Percentiles rank a stretch among this genome's conserved stretches.
Evolutionary conservation across 2,113 vertebrate species (phyloP).

Genomic region (Eolophus roseicapilla): DNA sequence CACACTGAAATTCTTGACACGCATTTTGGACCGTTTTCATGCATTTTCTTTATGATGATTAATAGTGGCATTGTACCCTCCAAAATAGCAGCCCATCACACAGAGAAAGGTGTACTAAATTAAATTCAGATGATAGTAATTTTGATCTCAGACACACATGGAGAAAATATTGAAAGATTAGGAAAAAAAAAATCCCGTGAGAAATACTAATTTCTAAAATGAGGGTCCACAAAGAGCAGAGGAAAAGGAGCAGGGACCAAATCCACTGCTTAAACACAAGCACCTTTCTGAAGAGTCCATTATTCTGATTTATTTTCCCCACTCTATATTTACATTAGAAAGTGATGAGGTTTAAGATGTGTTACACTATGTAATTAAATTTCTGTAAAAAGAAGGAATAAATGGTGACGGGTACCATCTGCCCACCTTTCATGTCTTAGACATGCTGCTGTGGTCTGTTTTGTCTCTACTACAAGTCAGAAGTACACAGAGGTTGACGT

Average conservation of each 20-base stretch:
- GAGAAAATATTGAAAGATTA: background rate
- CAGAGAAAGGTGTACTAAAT: background rate
- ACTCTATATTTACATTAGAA: background rate
- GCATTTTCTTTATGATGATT: conserved; percentile 45
- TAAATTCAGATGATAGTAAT: background rate
- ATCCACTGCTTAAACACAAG: background rate
- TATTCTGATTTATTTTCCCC: background rate
- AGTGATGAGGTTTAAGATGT: background rate
- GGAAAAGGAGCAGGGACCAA: background rate
- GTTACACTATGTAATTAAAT: background rate
- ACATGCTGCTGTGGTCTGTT: background rate
- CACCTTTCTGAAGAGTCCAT: background rate
- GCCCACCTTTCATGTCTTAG: background rate
- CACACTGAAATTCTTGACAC: conserved; percentile 22
- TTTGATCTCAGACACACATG: background rate
- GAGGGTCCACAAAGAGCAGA: background rate
- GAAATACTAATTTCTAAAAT: background rate
- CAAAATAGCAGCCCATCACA: conserved; percentile 10
- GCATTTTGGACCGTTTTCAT: conserved; percentile 19
- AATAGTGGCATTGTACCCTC: background rate
- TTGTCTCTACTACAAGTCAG: background rate
- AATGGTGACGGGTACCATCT: background rate
- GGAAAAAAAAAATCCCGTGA: background rate
- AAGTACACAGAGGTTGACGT: background rate
- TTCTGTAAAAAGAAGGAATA: background rate